Evolutionary conservation across 2,797 vertebrate genomes (phyloP), one percentile per base, ranked within the genome.

Genomic region (Paedocypris micromegethes): DNA sequence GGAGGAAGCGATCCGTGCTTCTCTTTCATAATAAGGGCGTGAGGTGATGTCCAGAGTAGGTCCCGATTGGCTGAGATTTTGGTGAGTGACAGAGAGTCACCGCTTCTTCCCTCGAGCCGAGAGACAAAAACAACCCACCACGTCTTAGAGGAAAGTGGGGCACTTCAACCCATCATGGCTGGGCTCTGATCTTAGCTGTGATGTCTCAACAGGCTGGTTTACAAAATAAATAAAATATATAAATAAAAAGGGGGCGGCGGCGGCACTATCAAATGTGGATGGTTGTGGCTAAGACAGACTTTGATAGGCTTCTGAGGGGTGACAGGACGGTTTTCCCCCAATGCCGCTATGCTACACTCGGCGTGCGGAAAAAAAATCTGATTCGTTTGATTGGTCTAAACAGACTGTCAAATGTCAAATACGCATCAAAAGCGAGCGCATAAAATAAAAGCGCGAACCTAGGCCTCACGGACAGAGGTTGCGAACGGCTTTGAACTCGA

Each of bases 331-430:
- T 70, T 68, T 78, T 82, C 79, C 77, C 80, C 77, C 79, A 78
- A 77, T 82, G 83, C 78, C 66, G 73, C 78, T 82, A 63, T 72
- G 77, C 72, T 64, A 84, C 81, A 78, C 23, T 23, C 72, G 71
- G 80, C 55, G 50, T 1, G 3, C 49, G 50, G 41, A 23, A 42
- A 41, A 37, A 50, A 52, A 70, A 47, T 45, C 68, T 66, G 52
- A 48, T 68, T 48, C 0, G 62, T 84, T 79, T 85, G 85, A 87
- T 89, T 89, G 89, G 88, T 84, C 84, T 85, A 84, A 87, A 86
- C 84, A 80, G 79, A 84, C 86, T 90, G 89, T 88, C 88, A 90
- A 89, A 90, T 90, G 86, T 89, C 88, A 89, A 88, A 83, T 79
- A 78, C 78, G 85, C 88, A 88, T 90, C 84, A 88, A 88, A 87